A percentile compares a stretch with the other conserved stretches of the same genome.
Evolutionary conservation across 2,113 vertebrate genomes (phyloP).

Genomic region (Dipodomys merriami): DNA sequence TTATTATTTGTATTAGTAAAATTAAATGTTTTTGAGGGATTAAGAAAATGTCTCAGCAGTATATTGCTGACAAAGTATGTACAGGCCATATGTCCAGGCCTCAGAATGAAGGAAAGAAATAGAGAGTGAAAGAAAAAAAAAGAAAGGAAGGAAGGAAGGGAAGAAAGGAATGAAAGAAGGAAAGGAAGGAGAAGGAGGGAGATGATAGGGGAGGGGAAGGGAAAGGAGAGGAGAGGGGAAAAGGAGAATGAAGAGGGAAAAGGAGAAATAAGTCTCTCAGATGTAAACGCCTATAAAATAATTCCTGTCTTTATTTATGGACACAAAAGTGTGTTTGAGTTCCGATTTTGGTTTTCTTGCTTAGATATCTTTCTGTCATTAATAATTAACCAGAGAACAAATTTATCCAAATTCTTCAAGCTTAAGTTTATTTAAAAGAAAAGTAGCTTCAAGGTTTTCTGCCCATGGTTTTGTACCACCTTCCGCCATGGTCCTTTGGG

Average conservation of each 20-base stretch:
- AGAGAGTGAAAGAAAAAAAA: too few species aligned
- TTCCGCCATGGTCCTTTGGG: constrained; percentile 76
- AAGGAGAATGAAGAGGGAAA: too few species aligned
- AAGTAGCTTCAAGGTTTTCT: neutral
- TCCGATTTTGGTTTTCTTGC: constrained; percentile 35
- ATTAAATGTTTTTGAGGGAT: neutral
- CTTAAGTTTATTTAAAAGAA: constrained; percentile 49
- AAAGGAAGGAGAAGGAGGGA: too few species aligned
- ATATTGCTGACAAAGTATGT: too few species aligned
- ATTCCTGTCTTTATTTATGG: neutral
- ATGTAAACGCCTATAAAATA: neutral
- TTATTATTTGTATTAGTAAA: constrained; percentile 10
- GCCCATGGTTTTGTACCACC: constrained; percentile 2
- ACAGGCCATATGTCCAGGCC: too few species aligned
- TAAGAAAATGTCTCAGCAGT: too few species aligned
- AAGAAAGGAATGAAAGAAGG: too few species aligned
- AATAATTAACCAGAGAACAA: constrained; percentile 85
- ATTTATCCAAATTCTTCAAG: constrained; percentile 41
- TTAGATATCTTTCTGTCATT: constrained; percentile 69
- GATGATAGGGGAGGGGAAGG: too few species aligned
- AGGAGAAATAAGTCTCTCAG: neutral
- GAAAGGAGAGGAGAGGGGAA: too few species aligned
- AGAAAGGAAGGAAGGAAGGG: too few species aligned
- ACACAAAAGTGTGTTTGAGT: constrained; percentile 15
- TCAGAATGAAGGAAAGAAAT: too few species aligned